Evolutionary conservation across 2,113 vertebrate species (phyloP).

Genomic region (Petrocephalus zakoni): DNA sequence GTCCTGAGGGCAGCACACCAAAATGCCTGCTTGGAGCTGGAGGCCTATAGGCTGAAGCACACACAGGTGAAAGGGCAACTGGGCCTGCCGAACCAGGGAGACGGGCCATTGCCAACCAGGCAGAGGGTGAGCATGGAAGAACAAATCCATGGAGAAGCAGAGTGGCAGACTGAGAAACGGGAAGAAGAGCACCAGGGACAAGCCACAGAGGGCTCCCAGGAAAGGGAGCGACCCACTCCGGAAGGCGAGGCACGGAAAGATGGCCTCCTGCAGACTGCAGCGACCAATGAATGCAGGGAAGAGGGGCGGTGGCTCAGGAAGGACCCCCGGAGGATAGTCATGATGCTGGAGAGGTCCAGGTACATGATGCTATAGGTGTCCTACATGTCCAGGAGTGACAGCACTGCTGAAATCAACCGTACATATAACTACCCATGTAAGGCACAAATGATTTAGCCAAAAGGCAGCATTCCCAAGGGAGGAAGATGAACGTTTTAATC

Average conservation of each 20-base stretch:
- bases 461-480: not conserved
- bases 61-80: conserved; percentile 29
- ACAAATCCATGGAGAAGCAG: conserved; percentile 1
- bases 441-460: not conserved
- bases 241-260: conserved; percentile 49
- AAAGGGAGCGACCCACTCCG: conserved; percentile 24
- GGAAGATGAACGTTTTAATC: not conserved
- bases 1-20: conserved; percentile 13
- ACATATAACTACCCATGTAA: not conserved
- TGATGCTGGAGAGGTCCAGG: conserved; percentile 59
- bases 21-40: conserved; percentile 27
- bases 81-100: conserved; percentile 17
- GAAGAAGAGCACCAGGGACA: conserved; percentile 20
- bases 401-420: not conserved
- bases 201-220: not conserved
- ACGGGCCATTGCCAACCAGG: conserved; percentile 2
- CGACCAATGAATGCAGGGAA: conserved; percentile 45
- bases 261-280: conserved; percentile 47
- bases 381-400: not conserved
- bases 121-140: conserved; percentile 18
- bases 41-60: conserved; percentile 35
- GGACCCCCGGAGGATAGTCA: conserved; percentile 50
- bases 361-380: conserved; percentile 22
- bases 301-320: conserved; percentile 30
- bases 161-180: conserved; percentile 35